Conservation (phyloP, 1,140 invertebrate species). For the Drosophila insularis region DNA sequence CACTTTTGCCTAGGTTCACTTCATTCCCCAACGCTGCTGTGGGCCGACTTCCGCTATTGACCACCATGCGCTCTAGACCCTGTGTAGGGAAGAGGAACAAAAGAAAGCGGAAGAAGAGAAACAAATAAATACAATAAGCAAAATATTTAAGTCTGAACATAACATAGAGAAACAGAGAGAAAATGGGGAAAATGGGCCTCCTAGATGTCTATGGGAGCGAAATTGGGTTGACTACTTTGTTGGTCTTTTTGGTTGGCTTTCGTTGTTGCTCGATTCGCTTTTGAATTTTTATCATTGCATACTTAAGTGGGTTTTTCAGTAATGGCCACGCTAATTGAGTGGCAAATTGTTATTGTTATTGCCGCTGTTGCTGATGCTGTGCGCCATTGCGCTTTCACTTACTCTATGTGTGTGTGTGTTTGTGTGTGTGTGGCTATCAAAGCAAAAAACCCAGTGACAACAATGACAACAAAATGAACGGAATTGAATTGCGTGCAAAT, state of each 20-base stretch:
- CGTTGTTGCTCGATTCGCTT: slow-evolving; percentile 54
- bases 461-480: slow-evolving; percentile 43
- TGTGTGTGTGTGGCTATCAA: slow-evolving; percentile 41
- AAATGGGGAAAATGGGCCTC: not conserved
- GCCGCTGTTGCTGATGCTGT: slow-evolving; percentile 60
- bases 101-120: slow-evolving; percentile 15
- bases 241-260: not conserved
- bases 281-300: slow-evolving; percentile 80
- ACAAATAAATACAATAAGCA: slow-evolving; percentile 62
- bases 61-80: slow-evolving; percentile 89
- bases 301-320: slow-evolving; percentile 80
- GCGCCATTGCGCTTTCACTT: slow-evolving; percentile 51
- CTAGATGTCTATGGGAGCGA: not conserved
- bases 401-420: not conserved
- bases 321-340: slow-evolving; percentile 79
- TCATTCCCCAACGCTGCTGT: slow-evolving; percentile 4
- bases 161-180: not conserved
- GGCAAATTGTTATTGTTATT: slow-evolving; percentile 81
- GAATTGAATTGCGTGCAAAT: slow-evolving; percentile 75
- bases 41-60: slow-evolving; percentile 80
- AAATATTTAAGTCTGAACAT: slow-evolving; percentile 22
- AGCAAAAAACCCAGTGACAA: slow-evolving; percentile 42
- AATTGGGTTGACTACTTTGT: too few species aligned
- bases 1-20: slow-evolving; percentile 6
- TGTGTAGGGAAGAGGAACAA: slow-evolving; percentile 60